Base-by-base conservation (phyloP, 2,888 invertebrate genomes). In the Diplazon laetatorius region DNA sequence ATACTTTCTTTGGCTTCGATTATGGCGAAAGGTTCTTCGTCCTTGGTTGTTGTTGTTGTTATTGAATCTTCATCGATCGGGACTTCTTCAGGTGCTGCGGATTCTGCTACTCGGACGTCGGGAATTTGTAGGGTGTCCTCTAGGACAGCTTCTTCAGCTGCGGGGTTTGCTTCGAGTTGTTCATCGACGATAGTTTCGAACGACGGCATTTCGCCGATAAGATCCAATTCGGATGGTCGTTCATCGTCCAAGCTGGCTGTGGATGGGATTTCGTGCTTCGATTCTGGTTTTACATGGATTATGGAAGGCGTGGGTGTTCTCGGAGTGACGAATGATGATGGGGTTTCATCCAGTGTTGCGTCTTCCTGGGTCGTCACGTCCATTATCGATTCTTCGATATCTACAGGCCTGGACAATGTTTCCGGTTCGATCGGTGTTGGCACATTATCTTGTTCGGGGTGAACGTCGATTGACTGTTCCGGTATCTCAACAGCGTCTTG, bases 291-390 rank as follows among this genome's bases (percentile, higher is more conserved):
- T 10, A 42, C 42, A n/a, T n/a, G n/a, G 25, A 59, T 42, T 20
- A 22, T 39, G 14, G 65, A 50, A n/a, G 50, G 18, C 3, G 62
- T 14, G 16, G 57, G 57, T 9, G 48, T 50, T 18, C 48, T 59
- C 14, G 55, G 55, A 44, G 44, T 63, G 59, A 73, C 30, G 44
- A 55, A 55, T 46, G 68, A 44, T 14, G 37, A 35, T n/a, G 59
- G 8, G 6, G 18, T 14, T 59, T 59, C 14, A 5, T 57, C 52
- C 30, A 46, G 8, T 22, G 35, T 14, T 30, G 55, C 50, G 8
- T 37, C 42, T 22, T 48, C 50, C 1, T 25, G 25, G 1, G 25
- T 2, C 25, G 52, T 10, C 12, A 14, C 14, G 14, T 52, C 14
- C 12, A 25, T 25, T 25, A 25, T 22, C 14, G n/a, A 52, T 8